Evolutionary conservation across 2,888 invertebrate species (phyloP).

Genomic region (Caenorhabditis becei): DNA sequence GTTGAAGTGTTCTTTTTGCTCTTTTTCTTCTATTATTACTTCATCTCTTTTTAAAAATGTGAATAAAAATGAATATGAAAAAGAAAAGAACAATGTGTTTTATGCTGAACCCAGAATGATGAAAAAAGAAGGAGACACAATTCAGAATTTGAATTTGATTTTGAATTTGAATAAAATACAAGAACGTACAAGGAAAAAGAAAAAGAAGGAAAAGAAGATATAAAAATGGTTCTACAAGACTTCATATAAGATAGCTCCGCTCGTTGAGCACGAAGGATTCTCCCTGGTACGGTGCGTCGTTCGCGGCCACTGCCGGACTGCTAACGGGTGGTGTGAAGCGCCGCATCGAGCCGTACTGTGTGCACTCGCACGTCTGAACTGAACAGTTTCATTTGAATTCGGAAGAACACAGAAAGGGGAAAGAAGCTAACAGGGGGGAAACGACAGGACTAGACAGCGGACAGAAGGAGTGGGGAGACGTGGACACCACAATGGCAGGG

Average conservation of each 20-base stretch:
- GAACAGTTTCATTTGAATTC: constrained; percentile 38
- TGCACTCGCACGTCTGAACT: constrained; percentile 71
- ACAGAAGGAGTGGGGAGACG: constrained; percentile 47
- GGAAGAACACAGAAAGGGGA: constrained; percentile 11
- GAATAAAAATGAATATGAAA: background rate
- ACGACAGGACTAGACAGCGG: constrained; percentile 37
- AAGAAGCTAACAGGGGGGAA: too few species aligned
- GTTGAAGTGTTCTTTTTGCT: constrained; percentile 11
- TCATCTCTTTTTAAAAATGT: background rate
- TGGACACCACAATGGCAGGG: constrained; percentile 60
- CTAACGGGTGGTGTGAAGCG: constrained; percentile 58
- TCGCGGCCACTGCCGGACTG: constrained; percentile 46
- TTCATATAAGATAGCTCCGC: constrained; percentile 78
- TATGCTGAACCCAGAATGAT: constrained; percentile 36
- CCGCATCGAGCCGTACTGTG: constrained; percentile 71
- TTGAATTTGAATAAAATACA: constrained; percentile 1
- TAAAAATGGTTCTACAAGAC: background rate
- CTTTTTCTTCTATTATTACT: background rate
- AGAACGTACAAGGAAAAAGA: background rate
- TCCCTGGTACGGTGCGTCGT: constrained; percentile 75
- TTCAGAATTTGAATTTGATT: background rate
- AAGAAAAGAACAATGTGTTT: constrained; percentile 34
- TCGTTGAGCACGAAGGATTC: constrained; percentile 81
- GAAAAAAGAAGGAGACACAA: constrained; percentile 21
- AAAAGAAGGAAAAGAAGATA: constrained; percentile 8